phyloP scores from a whole-genome alignment of 1,140 invertebrate genomes.

The Diorhabda elongata region DNA sequence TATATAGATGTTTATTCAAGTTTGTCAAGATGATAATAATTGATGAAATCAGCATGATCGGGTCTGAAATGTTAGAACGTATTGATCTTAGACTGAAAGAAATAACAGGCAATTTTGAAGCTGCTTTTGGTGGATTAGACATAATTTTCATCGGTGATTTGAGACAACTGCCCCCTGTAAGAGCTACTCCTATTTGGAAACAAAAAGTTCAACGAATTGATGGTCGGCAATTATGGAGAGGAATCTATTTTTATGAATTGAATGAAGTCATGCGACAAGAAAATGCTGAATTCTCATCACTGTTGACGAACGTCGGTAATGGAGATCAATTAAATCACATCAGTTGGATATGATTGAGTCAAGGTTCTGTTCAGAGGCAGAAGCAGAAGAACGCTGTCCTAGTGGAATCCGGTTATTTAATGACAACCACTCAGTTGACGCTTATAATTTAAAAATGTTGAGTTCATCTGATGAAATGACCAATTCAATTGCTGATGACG shows the following conservation, averaged over 20 bases:
- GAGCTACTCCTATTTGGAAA: slow-evolving; percentile 35
- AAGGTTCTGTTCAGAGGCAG: slow-evolving; percentile 24
- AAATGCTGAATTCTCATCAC: slow-evolving; percentile 35
- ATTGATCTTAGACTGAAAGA: slow-evolving; percentile 32
- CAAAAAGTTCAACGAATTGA: slow-evolving; percentile 27
- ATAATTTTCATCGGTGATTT: slow-evolving; percentile 32
- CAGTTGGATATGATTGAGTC: slow-evolving; percentile 32
- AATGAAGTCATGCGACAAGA: slow-evolving; percentile 39
- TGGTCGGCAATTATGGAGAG: slow-evolving; percentile 37
- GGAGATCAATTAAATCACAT: slow-evolving; percentile 22
- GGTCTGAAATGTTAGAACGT: slow-evolving; percentile 28
- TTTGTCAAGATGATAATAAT: slow-evolving; percentile 27
- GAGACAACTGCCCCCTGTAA: slow-evolving; percentile 31
- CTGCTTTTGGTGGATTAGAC: slow-evolving; percentile 30
- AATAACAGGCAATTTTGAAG: slow-evolving; percentile 27
- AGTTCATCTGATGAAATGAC: slow-evolving; percentile 32
- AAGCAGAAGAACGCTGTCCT: slow-evolving; percentile 25
- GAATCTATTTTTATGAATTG: slow-evolving; percentile 37
- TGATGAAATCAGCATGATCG: slow-evolving; percentile 30
- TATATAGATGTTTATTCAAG: slow-evolving; percentile 26
- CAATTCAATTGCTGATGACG: slow-evolving; percentile 33
- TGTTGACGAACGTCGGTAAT: slow-evolving; percentile 41
- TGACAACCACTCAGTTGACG: slow-evolving; percentile 23
- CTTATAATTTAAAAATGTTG: slow-evolving; percentile 31
- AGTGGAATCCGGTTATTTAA: slow-evolving; percentile 32